Evolutionary conservation across 2,888 invertebrate genomes (phyloP).

Genomic region (Rhagophthalmus giganteus): DNA sequence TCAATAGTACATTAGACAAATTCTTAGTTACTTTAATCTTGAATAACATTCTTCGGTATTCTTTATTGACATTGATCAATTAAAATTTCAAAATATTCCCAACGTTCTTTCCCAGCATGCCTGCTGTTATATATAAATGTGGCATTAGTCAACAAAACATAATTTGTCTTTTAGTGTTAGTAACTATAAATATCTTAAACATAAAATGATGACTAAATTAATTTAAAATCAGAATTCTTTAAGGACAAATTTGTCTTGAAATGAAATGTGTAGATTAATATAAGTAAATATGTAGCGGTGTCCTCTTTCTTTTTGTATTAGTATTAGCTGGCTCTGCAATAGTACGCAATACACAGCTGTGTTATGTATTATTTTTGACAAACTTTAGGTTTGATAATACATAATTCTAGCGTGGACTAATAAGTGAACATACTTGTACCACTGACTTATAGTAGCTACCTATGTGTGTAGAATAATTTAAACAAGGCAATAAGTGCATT

Average conservation of each 20-base stretch:
- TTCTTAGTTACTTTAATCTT: not conserved
- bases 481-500: no score
- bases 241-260: no score
- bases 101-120: slow-evolving; percentile 1
- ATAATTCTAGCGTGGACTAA: no score
- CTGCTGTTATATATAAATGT: slow-evolving; percentile 2
- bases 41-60: not conserved
- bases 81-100: not conserved
- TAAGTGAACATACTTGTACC: no score
- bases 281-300: not conserved
- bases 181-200: not conserved
- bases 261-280: not conserved
- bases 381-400: no score
- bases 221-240: not conserved
- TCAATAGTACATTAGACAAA: not conserved
- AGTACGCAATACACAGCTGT: no score
- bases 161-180: slow-evolving; percentile 9
- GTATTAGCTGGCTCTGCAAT: no score
- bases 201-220: not conserved
- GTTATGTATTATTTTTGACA: no score
- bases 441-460: no score
- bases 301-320: no score
- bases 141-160: slow-evolving; percentile 3
- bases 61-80: not conserved
- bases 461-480: no score